Evolutionary conservation across 64 coral and sea anemone species (phyloP).

Genomic region (Montipora cactus): DNA sequence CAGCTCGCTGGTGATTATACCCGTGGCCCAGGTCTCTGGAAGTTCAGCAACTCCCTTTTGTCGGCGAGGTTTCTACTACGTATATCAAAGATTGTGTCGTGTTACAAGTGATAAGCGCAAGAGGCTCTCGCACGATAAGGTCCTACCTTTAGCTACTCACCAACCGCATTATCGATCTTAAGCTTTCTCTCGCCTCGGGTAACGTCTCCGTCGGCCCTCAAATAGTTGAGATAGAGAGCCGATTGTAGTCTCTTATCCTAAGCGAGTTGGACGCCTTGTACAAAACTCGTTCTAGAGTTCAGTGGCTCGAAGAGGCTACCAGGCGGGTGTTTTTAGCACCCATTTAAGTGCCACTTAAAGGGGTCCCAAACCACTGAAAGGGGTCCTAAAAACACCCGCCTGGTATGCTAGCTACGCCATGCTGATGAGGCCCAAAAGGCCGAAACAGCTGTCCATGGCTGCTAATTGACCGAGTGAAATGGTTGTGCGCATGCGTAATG

Average conservation of each 20-base stretch:
- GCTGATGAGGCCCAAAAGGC: no score
- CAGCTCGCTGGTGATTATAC: neutral
- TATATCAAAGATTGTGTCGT: neutral
- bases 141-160: neutral
- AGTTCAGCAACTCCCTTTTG: conserved; percentile 6
- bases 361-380: no score
- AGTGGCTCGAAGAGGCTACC: conserved; percentile 41
- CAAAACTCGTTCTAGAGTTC: neutral
- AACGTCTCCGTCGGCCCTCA: neutral
- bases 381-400: no score
- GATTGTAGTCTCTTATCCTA: neutral
- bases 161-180: neutral
- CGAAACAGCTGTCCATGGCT: no score
- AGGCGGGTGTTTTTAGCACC: neutral
- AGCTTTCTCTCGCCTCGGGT: neutral
- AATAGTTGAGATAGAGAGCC: neutral
- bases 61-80: neutral
- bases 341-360: no score
- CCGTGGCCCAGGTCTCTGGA: neutral
- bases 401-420: no score
- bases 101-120: neutral
- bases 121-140: neutral
- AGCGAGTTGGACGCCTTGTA: neutral
- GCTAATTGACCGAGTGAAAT: no score
- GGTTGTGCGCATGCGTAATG: no score